Percentiles rank a stretch among this genome's conserved stretches.
Conservation (phyloP, 2,888 invertebrate genomes). For the Philonicus albiceps region DNA sequence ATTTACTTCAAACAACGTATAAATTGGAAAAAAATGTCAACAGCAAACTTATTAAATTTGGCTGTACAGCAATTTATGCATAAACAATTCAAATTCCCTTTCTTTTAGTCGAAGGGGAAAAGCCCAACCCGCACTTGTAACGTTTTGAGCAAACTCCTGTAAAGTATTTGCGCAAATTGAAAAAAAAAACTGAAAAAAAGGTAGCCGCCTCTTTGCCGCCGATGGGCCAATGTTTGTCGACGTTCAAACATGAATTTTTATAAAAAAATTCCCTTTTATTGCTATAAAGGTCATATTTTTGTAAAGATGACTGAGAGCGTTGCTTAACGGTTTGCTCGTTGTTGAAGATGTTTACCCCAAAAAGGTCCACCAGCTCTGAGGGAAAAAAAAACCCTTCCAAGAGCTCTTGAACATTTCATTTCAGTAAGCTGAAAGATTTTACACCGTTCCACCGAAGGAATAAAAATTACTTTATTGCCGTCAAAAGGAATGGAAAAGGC, state of each 20-base stretch:
- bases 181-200: not conserved
- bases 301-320: not conserved
- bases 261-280: not conserved
- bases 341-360: conserved; percentile 8
- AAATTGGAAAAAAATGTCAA: not conserved
- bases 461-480: not conserved
- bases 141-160: not conserved
- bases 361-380: not conserved
- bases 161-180: not conserved
- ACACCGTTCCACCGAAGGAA: not conserved
- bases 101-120: not conserved
- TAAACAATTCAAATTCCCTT: not conserved
- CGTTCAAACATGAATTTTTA: not conserved
- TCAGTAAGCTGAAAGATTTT: conserved; percentile 5
- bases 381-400: not conserved
- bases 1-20: not conserved
- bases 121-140: not conserved
- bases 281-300: conserved; percentile 18
- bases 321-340: not conserved
- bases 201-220: not conserved
- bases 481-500: not conserved
- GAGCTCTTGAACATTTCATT: not conserved
- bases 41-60: not conserved
- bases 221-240: not conserved
- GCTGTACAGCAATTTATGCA: not conserved